These are phyloP conservation scores for Luehdorfia chinensis DNA, from an alignment of 1,140 invertebrate species.

Conservation along the genomic window DNA sequence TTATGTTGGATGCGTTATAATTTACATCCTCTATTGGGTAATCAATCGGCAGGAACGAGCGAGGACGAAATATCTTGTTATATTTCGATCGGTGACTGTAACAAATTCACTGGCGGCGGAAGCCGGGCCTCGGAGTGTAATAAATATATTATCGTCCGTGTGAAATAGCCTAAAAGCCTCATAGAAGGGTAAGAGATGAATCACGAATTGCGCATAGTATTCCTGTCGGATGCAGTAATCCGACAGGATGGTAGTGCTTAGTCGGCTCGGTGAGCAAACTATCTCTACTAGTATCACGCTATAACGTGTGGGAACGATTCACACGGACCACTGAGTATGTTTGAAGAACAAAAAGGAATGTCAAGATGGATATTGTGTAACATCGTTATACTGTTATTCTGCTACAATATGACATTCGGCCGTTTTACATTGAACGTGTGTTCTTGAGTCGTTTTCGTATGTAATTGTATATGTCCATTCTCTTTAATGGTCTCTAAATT, in stretches of 20 bases:
- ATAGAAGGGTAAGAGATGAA: conserved; percentile 12
- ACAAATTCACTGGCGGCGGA: conserved; percentile 34
- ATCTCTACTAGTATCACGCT: conserved; percentile 31
- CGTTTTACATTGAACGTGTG: conserved; percentile 57
- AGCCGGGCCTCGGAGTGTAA: conserved; percentile 21
- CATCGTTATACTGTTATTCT: conserved; percentile 33
- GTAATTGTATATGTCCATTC: conserved; percentile 32
- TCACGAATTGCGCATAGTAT: conserved; percentile 19
- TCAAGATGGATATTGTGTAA: conserved; percentile 69
- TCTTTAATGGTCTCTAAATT: not conserved
- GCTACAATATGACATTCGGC: conserved; percentile 53
- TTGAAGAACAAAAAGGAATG: conserved; percentile 67
- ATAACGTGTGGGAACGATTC: conserved; percentile 55
- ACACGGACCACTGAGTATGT: conserved; percentile 48
- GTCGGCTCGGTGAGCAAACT: conserved; percentile 40
- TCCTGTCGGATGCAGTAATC: conserved; percentile 41
- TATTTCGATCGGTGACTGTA: conserved; percentile 17
- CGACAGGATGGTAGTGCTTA: conserved; percentile 50
- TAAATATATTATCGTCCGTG: conserved; percentile 22
- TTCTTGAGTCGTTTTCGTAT: conserved; percentile 49
- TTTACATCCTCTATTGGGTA: conserved; percentile 45
- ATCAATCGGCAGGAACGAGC: conserved; percentile 36
- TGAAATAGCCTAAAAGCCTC: conserved; percentile 18
- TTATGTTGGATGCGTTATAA: conserved; percentile 42
- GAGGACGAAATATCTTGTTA: conserved; percentile 35